Conservation (phyloP, 1,140 invertebrate species). For the Pogonus chalceus region DNA sequence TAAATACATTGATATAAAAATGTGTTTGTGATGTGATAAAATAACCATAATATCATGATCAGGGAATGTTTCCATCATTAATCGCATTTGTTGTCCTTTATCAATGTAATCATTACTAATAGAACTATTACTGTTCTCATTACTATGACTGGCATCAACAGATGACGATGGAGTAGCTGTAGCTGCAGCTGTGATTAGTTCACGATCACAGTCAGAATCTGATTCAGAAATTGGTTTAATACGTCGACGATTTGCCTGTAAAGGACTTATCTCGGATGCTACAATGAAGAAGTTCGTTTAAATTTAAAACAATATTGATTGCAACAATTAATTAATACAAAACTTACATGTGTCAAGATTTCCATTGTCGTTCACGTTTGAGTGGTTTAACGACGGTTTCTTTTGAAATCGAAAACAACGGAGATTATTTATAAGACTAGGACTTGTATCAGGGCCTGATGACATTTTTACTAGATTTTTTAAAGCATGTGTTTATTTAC, state of each 20-base stretch:
- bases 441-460: background rate
- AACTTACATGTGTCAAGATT: conserved; percentile 21
- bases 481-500: background rate
- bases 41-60: conserved; percentile 25
- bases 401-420: conserved; percentile 28
- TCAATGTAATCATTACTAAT: conserved; percentile 18
- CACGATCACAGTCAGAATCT: conserved; percentile 27
- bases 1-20: conserved; percentile 3
- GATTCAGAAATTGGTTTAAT: conserved; percentile 26
- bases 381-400: conserved; percentile 22
- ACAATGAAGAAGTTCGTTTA: background rate
- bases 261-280: conserved; percentile 10
- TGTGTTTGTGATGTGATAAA: conserved; percentile 4
- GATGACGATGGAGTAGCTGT: background rate
- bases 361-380: conserved; percentile 13
- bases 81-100: conserved; percentile 30
- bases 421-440: conserved; percentile 15
- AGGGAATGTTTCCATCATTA: conserved; percentile 27
- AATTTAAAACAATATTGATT: conserved; percentile 9
- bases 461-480: background rate
- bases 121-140: background rate
- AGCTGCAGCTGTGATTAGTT: conserved; percentile 2
- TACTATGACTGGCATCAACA: background rate
- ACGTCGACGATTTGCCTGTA: conserved; percentile 10
- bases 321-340: conserved; percentile 1